Conservation (phyloP, 2,888 invertebrate genomes). For the Drosophila picticornis region DNA sequence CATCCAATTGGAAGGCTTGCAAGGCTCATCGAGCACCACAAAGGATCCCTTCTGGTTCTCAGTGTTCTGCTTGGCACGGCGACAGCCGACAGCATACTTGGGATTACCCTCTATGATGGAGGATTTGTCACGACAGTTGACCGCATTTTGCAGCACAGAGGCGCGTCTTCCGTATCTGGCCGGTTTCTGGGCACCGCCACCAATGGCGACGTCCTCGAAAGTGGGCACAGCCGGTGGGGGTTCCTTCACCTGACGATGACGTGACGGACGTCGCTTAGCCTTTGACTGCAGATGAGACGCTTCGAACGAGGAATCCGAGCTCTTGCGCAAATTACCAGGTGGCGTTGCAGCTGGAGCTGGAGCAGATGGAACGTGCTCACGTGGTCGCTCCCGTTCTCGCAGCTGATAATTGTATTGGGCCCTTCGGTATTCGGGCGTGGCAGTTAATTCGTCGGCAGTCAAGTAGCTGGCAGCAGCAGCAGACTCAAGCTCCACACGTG, state of each 20-base stretch:
- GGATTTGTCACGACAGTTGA: conserved; percentile 79
- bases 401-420: conserved; percentile 84
- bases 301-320: conserved; percentile 64
- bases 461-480: conserved; percentile 58
- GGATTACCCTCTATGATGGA: conserved; percentile 83
- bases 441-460: conserved; percentile 69
- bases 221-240: conserved; percentile 46
- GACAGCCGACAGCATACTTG: conserved; percentile 76
- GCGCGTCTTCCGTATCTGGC: conserved; percentile 83
- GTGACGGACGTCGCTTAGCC: conserved; percentile 50
- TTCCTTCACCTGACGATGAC: conserved; percentile 50
- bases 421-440: conserved; percentile 84
- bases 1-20: conserved; percentile 84
- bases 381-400: conserved; percentile 73
- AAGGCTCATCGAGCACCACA: conserved; percentile 84
- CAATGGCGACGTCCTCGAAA: conserved; percentile 73
- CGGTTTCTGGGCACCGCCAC: conserved; percentile 59
- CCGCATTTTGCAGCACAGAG: conserved; percentile 77
- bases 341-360: conserved; percentile 17
- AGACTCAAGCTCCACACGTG: conserved; percentile 29
- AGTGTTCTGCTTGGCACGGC: conserved; percentile 61
- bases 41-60: conserved; percentile 79
- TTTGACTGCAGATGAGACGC: conserved; percentile 48
- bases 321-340: conserved; percentile 52
- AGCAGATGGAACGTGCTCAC: conserved; percentile 39